Conservation (phyloP, 1,140 invertebrate species). For the Drosophila subpulchrella region DNA sequence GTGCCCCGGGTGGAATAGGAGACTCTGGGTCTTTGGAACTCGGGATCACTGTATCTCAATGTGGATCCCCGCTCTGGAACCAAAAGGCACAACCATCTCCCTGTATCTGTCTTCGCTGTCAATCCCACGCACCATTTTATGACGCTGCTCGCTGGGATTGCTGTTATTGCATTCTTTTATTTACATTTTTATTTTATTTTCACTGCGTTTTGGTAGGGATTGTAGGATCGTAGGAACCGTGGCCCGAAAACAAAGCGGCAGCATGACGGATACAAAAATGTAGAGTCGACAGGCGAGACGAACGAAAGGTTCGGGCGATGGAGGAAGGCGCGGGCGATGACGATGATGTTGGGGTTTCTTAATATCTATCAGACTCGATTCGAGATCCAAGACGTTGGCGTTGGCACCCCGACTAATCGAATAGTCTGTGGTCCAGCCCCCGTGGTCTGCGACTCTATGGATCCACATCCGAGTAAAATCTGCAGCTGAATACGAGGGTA, state of each 20-base stretch:
- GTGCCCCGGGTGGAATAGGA: conserved; percentile 14
- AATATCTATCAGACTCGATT: conserved; percentile 67
- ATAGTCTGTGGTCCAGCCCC: conserved; percentile 61
- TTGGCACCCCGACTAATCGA: conserved; percentile 78
- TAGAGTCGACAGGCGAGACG: conserved; percentile 41
- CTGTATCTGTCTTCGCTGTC: conserved; percentile 53
- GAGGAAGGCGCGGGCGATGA: conserved; percentile 56
- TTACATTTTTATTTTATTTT: conserved; percentile 69
- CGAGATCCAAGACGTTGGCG: conserved; percentile 40
- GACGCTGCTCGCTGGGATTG: conserved; percentile 56
- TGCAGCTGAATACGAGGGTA: conserved; percentile 21
- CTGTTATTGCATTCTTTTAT: conserved; percentile 78
- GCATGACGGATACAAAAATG: conserved; percentile 59
- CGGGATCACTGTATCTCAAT: conserved; percentile 10
- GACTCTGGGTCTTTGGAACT: background rate
- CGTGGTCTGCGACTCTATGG: conserved; percentile 28
- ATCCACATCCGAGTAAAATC: conserved; percentile 17
- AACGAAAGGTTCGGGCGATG: conserved; percentile 24
- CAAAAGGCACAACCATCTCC: conserved; percentile 13
- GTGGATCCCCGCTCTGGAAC: conserved; percentile 12
- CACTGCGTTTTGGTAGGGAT: conserved; percentile 26
- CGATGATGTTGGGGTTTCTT: conserved; percentile 70
- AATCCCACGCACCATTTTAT: conserved; percentile 78
- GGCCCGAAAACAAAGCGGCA: conserved; percentile 51
- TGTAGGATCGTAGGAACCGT: conserved; percentile 42